Conservation (phyloP, 1,140 invertebrate species). For the Pachyrhynchus sulphureomaculatus region DNA sequence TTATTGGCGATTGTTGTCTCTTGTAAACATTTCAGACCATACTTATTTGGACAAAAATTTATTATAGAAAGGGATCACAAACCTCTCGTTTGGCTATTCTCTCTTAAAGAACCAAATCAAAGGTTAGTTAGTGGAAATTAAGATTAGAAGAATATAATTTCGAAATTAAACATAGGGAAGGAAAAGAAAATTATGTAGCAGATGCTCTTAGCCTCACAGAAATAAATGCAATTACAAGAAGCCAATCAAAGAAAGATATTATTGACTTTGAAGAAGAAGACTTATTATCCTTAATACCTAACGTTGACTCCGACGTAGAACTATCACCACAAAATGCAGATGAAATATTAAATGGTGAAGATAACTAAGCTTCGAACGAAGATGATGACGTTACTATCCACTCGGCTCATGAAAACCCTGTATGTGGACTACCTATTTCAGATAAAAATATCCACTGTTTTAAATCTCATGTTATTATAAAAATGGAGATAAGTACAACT, state of each 20-base stretch:
- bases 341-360: neutral
- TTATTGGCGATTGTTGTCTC: constrained; percentile 10
- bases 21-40: constrained; percentile 13
- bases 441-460: too few species aligned
- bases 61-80: constrained; percentile 24
- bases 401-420: too few species aligned
- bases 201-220: neutral
- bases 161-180: neutral
- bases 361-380: too few species aligned
- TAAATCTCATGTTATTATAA: too few species aligned
- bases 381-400: too few species aligned
- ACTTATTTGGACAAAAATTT: constrained; percentile 15
- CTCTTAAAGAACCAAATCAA: too few species aligned
- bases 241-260: neutral
- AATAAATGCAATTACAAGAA: neutral
- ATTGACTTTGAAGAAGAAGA: neutral
- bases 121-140: constrained; percentile 4
- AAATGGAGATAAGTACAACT: too few species aligned
- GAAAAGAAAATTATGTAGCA: constrained; percentile 1
- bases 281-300: neutral
- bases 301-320: neutral
- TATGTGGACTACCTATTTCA: too few species aligned
- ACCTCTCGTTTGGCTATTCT: constrained; percentile 17
- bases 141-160: constrained; percentile 14
- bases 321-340: neutral